Evolutionary conservation across 2,797 vertebrate genomes (phyloP).

Genomic region (Cyprinella venusta): DNA sequence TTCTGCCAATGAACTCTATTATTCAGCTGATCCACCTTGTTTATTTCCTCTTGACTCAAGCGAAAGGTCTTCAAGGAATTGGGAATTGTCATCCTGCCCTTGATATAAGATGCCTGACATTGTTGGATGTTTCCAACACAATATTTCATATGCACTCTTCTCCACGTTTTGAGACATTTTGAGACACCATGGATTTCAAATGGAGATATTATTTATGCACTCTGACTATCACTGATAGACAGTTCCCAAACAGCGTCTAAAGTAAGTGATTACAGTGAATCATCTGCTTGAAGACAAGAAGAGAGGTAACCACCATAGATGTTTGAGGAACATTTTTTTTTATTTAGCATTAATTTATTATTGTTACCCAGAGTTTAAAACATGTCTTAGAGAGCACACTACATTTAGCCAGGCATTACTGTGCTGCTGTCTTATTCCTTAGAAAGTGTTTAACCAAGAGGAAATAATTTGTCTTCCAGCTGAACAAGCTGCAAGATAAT

Average conservation of each 20-base stretch:
- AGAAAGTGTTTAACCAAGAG: conserved; percentile 60
- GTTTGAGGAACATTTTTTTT: conserved; percentile 10
- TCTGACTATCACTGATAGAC: conserved; percentile 47
- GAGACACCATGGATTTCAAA: neutral
- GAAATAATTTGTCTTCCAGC: conserved; percentile 62
- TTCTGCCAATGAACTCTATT: conserved; percentile 63
- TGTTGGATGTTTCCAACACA: neutral
- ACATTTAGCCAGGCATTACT: conserved; percentile 47
- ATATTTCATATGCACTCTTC: neutral
- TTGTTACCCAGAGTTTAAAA: neutral
- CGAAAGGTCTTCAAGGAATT: conserved; percentile 10
- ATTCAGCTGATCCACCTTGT: conserved; percentile 75
- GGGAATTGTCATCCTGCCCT: neutral
- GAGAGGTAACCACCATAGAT: conserved; percentile 29
- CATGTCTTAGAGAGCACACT: conserved; percentile 32
- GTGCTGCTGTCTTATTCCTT: conserved; percentile 47
- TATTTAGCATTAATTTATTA: conserved; percentile 37
- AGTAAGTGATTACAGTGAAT: conserved; percentile 47
- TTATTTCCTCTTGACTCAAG: conserved; percentile 28
- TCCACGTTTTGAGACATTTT: neutral
- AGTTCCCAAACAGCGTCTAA: conserved; percentile 58
- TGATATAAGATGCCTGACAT: neutral
- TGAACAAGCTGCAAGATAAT: conserved; percentile 59
- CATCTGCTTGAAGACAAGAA: conserved; percentile 14
- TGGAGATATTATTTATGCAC: conserved; percentile 27